These are phyloP conservation scores for Intellagama lesueurii DNA, from an alignment of 2,797 vertebrate genomes.

Conservation along the genomic window DNA sequence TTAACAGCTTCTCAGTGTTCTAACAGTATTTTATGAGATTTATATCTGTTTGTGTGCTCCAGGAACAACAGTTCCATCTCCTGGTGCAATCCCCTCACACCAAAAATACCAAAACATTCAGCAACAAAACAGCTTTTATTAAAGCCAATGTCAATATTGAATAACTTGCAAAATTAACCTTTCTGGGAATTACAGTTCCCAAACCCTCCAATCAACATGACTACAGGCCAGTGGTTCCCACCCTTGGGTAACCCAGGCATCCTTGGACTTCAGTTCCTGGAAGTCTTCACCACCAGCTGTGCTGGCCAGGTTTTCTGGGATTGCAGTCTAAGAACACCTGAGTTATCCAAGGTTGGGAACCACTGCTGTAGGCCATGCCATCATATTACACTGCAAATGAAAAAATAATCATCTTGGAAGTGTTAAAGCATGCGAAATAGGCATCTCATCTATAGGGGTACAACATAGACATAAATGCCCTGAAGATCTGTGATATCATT, in stretches of 20 bases:
- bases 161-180: neutral
- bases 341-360: no score
- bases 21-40: neutral
- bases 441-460: neutral
- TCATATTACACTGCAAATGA: no score
- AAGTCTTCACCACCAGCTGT: no score
- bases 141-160: neutral
- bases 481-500: neutral
- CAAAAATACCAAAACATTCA: neutral
- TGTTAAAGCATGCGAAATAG: neutral
- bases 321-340: no score
- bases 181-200: neutral
- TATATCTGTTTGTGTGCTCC: neutral
- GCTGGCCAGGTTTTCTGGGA: no score
- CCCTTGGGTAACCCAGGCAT: no score
- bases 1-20: constrained; percentile 1
- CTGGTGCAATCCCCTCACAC: neutral
- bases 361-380: no score
- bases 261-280: no score
- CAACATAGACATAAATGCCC: neutral
- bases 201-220: neutral
- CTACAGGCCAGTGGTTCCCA: neutral
- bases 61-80: neutral
- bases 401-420: no score
- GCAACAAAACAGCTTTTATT: neutral